Evolutionary conservation across 2,113 vertebrate genomes (phyloP).

Genomic region (Lampris incognitus): DNA sequence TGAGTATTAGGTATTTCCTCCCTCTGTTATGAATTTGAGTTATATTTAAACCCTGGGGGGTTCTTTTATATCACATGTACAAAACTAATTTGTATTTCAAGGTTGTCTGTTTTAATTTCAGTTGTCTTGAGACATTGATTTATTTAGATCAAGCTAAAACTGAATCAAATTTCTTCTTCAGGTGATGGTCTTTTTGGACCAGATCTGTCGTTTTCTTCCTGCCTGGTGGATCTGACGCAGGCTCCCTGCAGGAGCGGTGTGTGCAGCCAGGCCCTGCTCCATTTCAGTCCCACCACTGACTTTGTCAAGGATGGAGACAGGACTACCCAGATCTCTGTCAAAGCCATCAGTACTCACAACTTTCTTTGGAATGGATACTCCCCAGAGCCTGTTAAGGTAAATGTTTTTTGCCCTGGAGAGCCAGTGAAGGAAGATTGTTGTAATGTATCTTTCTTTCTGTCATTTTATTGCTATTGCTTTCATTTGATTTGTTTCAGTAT

Average conservation of each 20-base stretch:
- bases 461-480: too few relatives aligned
- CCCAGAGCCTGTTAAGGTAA: conserved; percentile 85
- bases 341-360: conserved; percentile 81
- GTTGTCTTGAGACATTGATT: too few relatives aligned
- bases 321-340: conserved; percentile 78
- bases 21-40: too few relatives aligned
- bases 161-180: conserved; percentile 23
- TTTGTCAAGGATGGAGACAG: conserved; percentile 86
- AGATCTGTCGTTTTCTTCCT: conserved; percentile 90
- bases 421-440: too few relatives aligned
- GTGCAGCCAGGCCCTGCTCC: conserved; percentile 80
- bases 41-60: too few relatives aligned
- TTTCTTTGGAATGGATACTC: conserved; percentile 90
- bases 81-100: too few relatives aligned
- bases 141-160: not conserved
- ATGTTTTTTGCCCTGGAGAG: not conserved
- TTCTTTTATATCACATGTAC: too few relatives aligned
- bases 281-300: conserved; percentile 85
- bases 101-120: too few relatives aligned
- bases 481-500: too few relatives aligned
- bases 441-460: too few relatives aligned
- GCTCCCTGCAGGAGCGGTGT: conserved; percentile 77
- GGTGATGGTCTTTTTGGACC: conserved; percentile 69
- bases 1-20: too few relatives aligned
- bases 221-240: conserved; percentile 82